Base-by-base conservation (phyloP, 2,888 invertebrate genomes). In the Acheta domesticus region DNA sequence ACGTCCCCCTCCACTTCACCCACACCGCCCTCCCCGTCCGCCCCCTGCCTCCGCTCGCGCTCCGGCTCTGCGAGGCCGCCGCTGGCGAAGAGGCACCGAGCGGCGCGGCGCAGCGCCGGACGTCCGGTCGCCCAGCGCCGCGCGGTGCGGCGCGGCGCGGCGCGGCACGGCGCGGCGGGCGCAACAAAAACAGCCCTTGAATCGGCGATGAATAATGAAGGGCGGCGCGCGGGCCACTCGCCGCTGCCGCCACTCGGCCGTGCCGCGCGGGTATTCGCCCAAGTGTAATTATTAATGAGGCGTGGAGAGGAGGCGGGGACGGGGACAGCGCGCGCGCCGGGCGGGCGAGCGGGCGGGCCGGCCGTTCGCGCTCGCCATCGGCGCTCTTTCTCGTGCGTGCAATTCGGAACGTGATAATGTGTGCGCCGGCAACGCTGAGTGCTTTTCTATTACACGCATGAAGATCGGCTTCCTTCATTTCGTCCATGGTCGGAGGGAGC, bases 41-140 rank as follows among this genome's bases (percentile, higher is more conserved):
- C n/a, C 16, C 4, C 5, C 14, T 48, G 49, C 78, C 50, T 80
- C 48, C 76, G 75, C 77, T 77, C 80, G 79, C 16, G 76, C 19
- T 36, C 12, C 48, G 11, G 75, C n/a, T 16, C 5, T 3, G 20
- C 75, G 49, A 49, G 14, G 49, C 21, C 21, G 62, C 74, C 21
- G 49, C 48, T 36, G 36, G 62, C 36, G 62, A 62, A n/a, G 62
- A 62, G 16, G 14, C 62, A 23, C 3, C 62, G 62, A 62, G 62
- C 62, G 62, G 62, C 62, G 62, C 19, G 62, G 4, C 2, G 62
- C 19, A 62, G 23, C 16, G 3, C 8, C 62, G n/a, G 16, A n/a
- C n/a, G 62, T 62, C 12, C 36, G 11, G 74, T n/a, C 19, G 11
- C n/a, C 3, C 49, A 21, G 48, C 12, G 49, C 21, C 62, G 62